Evolutionary conservation across 2,888 invertebrate species (phyloP).

Genomic region (Drepanosiphum platanoidis): DNA sequence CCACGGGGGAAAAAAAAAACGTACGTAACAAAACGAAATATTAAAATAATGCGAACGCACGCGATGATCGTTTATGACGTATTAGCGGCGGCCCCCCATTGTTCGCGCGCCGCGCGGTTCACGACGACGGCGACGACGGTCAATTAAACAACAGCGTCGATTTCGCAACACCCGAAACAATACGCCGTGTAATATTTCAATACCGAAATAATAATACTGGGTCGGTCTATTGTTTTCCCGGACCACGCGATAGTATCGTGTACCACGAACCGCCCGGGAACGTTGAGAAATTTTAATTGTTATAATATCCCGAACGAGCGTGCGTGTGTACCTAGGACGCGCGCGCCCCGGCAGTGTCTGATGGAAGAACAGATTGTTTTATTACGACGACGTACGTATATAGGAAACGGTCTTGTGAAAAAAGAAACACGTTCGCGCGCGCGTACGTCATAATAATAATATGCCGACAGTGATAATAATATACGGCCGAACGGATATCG

Average conservation of each 20-base stretch:
- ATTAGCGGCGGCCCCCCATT: constrained; percentile 4
- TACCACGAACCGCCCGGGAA: constrained; percentile 26
- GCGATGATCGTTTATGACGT: neutral
- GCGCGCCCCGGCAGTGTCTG: too few relatives aligned
- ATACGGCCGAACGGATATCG: neutral
- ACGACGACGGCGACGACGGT: constrained; percentile 51
- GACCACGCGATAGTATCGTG: constrained; percentile 42
- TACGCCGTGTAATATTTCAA: constrained; percentile 32
- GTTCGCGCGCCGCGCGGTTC: constrained; percentile 22
- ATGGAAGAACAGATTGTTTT: constrained; percentile 22
- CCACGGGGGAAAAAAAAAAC: neutral
- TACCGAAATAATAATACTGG: constrained; percentile 49
- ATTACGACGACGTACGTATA: too few relatives aligned
- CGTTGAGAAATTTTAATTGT: constrained; percentile 60
- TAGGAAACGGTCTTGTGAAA: neutral
- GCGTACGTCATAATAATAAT: neutral
- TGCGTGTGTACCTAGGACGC: too few relatives aligned
- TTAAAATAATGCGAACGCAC: neutral
- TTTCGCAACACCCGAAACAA: constrained; percentile 53
- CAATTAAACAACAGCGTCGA: constrained; percentile 56
- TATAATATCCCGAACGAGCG: neutral
- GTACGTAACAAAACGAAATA: neutral
- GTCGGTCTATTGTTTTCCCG: constrained; percentile 54
- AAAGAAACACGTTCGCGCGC: neutral
- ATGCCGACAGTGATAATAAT: neutral